These are phyloP conservation scores for Thamnaconus septentrionalis DNA, from an alignment of 2,113 vertebrate genomes.

Conservation along the genomic window DNA sequence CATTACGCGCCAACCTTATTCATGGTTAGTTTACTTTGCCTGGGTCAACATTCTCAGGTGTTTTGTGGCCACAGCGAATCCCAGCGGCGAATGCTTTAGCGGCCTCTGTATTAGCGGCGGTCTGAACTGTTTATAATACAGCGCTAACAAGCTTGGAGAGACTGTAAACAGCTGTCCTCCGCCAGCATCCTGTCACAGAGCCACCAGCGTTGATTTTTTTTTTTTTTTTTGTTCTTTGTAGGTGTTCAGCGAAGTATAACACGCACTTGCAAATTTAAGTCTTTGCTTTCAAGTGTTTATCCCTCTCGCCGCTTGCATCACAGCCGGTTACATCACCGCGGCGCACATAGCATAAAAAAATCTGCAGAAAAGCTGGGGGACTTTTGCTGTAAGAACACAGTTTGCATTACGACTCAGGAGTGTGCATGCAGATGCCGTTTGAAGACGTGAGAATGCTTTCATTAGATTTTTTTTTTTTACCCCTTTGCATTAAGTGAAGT, in stretches of 20 bases:
- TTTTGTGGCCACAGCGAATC: slow-evolving; percentile 17
- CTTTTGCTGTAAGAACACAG: too few species aligned
- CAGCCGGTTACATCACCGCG: too few species aligned
- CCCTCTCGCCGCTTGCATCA: too few species aligned
- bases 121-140: slow-evolving; percentile 65
- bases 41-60: slow-evolving; percentile 44
- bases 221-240: not conserved
- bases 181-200: slow-evolving; percentile 6
- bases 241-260: not conserved
- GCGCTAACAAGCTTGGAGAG: slow-evolving; percentile 41
- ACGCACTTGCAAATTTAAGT: not conserved
- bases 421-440: slow-evolving; percentile 17
- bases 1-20: not conserved
- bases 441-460: slow-evolving; percentile 12
- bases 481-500: slow-evolving; percentile 23
- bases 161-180: slow-evolving; percentile 53
- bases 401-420: slow-evolving; percentile 7
- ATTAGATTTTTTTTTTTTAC: slow-evolving; percentile 24
- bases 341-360: too few species aligned
- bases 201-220: not conserved
- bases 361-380: too few species aligned
- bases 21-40: slow-evolving; percentile 41
- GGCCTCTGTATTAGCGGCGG: slow-evolving; percentile 43
- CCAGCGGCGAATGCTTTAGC: slow-evolving; percentile 29
- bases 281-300: slow-evolving; percentile 8